Percentiles rank a stretch among this genome's conserved stretches.
phyloP scores from a whole-genome alignment of 2,888 invertebrate genomes.

The Phengaris arion region DNA sequence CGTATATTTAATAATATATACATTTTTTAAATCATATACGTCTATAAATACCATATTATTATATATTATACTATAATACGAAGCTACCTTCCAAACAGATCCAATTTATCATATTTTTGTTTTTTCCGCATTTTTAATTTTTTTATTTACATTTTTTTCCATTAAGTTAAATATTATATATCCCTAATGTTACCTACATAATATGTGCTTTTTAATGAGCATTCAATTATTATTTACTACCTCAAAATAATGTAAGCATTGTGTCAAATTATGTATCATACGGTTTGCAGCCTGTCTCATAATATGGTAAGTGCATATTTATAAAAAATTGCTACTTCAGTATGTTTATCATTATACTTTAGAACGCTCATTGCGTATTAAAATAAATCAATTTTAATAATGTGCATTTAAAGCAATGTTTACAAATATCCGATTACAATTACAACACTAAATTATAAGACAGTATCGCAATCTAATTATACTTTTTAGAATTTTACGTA shows the following conservation, averaged over 20 bases:
- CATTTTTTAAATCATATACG: not conserved
- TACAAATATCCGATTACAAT: not conserved
- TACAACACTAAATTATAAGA: not conserved
- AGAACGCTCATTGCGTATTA: too few species aligned
- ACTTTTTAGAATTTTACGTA: slow-evolving; percentile 50
- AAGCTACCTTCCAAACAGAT: slow-evolving; percentile 26
- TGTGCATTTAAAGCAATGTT: not conserved
- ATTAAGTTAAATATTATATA: slow-evolving; percentile 20
- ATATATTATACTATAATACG: not conserved
- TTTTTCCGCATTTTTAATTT: slow-evolving; percentile 36
- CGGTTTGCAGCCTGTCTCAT: not conserved
- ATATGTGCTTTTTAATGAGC: slow-evolving; percentile 25
- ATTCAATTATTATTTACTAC: slow-evolving; percentile 9
- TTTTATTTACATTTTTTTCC: slow-evolving; percentile 26
- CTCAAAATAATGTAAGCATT: slow-evolving; percentile 7
- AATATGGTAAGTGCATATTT: too few species aligned
- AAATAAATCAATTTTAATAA: not conserved
- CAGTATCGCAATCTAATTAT: slow-evolving; percentile 2
- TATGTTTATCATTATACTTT: too few species aligned
- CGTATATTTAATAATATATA: not conserved
- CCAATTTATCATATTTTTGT: slow-evolving; percentile 30
- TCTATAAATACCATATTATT: not conserved
- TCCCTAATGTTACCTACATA: slow-evolving; percentile 13
- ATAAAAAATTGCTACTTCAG: too few species aligned
- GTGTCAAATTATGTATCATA: not conserved